These are phyloP conservation scores for Mesochorus sp. DNA, from an alignment of 2,888 invertebrate species.

Conservation along the genomic window DNA sequence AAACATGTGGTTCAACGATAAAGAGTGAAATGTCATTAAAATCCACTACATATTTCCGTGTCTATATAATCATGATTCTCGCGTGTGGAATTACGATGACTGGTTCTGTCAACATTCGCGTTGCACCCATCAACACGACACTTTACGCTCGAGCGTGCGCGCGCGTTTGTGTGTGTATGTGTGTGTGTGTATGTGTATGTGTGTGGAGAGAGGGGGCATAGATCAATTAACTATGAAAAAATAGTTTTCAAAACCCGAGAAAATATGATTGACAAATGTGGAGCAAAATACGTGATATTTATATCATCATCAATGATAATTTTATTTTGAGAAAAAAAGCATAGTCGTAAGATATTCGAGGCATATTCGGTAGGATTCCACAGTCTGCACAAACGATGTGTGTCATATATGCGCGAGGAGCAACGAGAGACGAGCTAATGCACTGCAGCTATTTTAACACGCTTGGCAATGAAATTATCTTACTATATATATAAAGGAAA, in stretches of 20 bases:
- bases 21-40: constrained; percentile 6
- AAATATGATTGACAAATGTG: constrained; percentile 26
- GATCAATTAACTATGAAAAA: too few relatives aligned
- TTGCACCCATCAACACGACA: neutral
- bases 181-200: too few relatives aligned
- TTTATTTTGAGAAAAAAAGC: constrained; percentile 29
- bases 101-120: constrained; percentile 23
- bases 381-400: neutral
- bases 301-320: neutral
- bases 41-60: neutral
- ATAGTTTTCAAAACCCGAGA: neutral
- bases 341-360: constrained; percentile 37
- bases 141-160: too few relatives aligned
- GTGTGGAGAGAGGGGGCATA: too few relatives aligned
- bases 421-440: constrained; percentile 12
- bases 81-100: constrained; percentile 21
- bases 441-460: constrained; percentile 17
- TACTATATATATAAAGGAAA: too few relatives aligned
- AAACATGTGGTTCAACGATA: neutral
- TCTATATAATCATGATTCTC: neutral
- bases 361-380: neutral
- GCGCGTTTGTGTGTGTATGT: too few relatives aligned
- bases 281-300: neutral
- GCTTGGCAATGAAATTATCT: constrained; percentile 4
- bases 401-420: neutral